A percentile compares a stretch with the other conserved stretches of the same genome.
Conservation (phyloP, 1,140 invertebrate species). For the Magallana angulata region DNA sequence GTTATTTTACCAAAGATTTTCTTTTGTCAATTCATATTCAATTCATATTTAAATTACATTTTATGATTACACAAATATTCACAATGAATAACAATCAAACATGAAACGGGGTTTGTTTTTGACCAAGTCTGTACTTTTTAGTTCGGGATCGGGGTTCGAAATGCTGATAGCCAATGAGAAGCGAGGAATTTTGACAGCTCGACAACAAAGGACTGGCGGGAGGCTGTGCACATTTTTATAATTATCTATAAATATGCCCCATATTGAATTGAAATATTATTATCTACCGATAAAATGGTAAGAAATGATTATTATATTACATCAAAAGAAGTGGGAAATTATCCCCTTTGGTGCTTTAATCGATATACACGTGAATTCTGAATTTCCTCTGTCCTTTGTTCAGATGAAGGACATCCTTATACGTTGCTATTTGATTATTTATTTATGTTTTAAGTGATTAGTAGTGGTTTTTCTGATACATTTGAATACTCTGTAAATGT, state of each 20-base stretch:
- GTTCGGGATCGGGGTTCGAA: background rate
- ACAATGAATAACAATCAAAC: too few relatives aligned
- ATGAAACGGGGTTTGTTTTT: background rate
- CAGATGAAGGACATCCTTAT: too few relatives aligned
- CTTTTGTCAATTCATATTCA: too few relatives aligned
- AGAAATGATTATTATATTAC: slow-evolving; percentile 13
- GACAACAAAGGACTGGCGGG: slow-evolving; percentile 31
- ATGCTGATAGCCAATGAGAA: background rate
- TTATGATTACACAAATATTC: too few relatives aligned
- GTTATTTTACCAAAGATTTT: too few relatives aligned
- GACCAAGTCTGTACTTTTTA: background rate
- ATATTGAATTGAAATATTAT: background rate
- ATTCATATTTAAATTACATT: too few relatives aligned
- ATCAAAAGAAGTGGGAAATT: background rate
- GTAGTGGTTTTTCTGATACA: too few relatives aligned
- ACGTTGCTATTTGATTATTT: too few relatives aligned
- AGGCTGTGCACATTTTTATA: slow-evolving; percentile 14
- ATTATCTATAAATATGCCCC: background rate
- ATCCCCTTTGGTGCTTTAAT: background rate
- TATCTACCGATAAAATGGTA: background rate
- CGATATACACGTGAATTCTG: background rate
- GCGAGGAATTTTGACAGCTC: slow-evolving; percentile 5
- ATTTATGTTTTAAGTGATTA: too few relatives aligned
- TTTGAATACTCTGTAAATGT: too few relatives aligned
- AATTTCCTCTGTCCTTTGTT: slow-evolving; percentile 13